phyloP scores from a whole-genome alignment of 2,113 vertebrate species.

The Grantiella picta region DNA sequence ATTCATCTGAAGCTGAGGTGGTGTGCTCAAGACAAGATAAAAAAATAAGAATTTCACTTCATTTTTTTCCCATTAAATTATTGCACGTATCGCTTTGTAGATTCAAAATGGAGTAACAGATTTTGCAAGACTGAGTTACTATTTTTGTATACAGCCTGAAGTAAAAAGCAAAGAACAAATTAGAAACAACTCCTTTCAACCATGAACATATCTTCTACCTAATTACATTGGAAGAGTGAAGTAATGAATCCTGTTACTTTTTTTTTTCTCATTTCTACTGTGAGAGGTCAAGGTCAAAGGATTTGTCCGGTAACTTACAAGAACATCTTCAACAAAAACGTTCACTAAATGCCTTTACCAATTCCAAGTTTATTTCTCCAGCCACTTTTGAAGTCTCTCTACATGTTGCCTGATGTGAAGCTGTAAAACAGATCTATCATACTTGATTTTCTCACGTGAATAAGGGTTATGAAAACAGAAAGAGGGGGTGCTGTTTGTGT shows the following conservation, averaged over 20 bases:
- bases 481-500: background rate
- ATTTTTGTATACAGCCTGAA: background rate
- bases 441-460: background rate
- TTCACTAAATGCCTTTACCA: background rate
- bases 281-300: background rate
- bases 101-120: background rate
- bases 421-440: background rate
- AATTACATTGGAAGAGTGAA: background rate
- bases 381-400: background rate
- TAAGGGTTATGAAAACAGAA: background rate
- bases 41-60: background rate
- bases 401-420: background rate
- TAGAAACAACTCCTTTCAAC: background rate
- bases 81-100: background rate
- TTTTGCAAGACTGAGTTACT: background rate
- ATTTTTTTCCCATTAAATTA: background rate
- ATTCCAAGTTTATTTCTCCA: background rate
- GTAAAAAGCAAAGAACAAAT: background rate
- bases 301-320: background rate
- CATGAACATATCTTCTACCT: background rate
- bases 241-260: background rate
- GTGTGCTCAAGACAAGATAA: background rate
- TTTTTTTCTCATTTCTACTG: background rate
- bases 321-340: background rate
- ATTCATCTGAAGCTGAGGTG: background rate